Percentiles rank a stretch among this genome's conserved stretches.
Conservation (phyloP, 2,888 invertebrate genomes). For the Drepana falcataria region DNA sequence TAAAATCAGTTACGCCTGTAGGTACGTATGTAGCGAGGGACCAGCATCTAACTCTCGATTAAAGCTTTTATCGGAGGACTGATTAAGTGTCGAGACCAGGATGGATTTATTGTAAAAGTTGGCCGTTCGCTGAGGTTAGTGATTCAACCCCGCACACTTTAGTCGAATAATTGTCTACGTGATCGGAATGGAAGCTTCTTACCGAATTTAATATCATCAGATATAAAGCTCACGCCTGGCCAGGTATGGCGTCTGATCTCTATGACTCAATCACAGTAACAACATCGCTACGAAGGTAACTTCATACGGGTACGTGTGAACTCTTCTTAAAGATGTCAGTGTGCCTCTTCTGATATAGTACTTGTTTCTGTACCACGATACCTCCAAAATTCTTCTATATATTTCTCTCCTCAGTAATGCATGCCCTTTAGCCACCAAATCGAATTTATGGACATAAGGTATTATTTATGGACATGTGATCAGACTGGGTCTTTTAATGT, state of each 20-base stretch:
- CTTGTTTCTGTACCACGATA: no score
- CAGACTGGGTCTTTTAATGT: no score
- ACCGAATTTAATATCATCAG: slow-evolving; percentile 70
- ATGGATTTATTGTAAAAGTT: slow-evolving; percentile 79
- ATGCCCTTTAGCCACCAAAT: no score
- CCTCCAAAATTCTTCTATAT: no score
- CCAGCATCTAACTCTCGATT: slow-evolving; percentile 64
- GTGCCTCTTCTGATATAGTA: no score
- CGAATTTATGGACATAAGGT: no score
- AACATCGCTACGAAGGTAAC: background rate
- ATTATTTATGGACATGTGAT: no score
- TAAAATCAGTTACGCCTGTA: slow-evolving; percentile 51
- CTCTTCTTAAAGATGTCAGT: no score
- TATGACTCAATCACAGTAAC: slow-evolving; percentile 3
- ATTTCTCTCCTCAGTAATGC: no score
- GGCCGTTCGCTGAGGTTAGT: slow-evolving; percentile 74
- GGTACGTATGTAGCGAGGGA: slow-evolving; percentile 33
- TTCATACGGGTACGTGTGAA: no score
- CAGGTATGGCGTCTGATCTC: slow-evolving; percentile 43
- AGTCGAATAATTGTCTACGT: slow-evolving; percentile 78
- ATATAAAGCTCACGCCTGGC: slow-evolving; percentile 52
- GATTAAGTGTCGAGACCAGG: slow-evolving; percentile 76
- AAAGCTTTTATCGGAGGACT: slow-evolving; percentile 76
- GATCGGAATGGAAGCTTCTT: slow-evolving; percentile 67
- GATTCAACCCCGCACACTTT: slow-evolving; percentile 76